Evolutionary conservation across 2,113 vertebrate genomes (phyloP).

Genomic region (Scartelaos histophorus): DNA sequence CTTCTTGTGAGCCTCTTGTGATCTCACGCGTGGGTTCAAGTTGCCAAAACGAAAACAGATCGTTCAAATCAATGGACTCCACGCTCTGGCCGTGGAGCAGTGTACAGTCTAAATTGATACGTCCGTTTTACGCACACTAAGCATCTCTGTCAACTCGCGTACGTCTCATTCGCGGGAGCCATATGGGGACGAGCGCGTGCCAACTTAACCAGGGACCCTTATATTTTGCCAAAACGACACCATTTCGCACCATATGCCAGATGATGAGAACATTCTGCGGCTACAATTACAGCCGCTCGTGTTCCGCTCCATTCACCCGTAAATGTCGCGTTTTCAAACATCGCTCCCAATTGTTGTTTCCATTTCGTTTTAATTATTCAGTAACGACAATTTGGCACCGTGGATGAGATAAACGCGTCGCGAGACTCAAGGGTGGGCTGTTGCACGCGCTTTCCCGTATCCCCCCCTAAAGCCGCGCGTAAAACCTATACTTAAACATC

Average conservation of each 20-base stretch:
- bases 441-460: constrained; percentile 3
- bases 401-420: constrained; percentile 7
- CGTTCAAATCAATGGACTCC: not conserved
- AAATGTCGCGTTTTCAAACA: constrained; percentile 21
- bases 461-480: constrained; percentile 38
- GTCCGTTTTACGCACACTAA: not conserved
- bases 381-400: constrained; percentile 27
- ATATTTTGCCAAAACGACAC: not conserved
- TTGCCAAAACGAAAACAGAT: constrained; percentile 1
- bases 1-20: no score
- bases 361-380: constrained; percentile 40
- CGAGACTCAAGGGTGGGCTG: not conserved
- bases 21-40: constrained; percentile 13
- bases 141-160: not conserved
- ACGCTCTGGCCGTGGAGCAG: not conserved
- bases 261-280: not conserved
- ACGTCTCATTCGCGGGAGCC: not conserved
- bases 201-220: not conserved
- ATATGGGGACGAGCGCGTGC: not conserved
- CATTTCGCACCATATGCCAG: not conserved
- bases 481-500: constrained; percentile 30
- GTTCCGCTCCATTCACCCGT: constrained; percentile 12
- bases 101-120: not conserved
- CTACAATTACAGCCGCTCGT: not conserved
- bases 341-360: constrained; percentile 24